Conservation (phyloP, 2,797 vertebrate species). For the Fundulus diaphanus region DNA sequence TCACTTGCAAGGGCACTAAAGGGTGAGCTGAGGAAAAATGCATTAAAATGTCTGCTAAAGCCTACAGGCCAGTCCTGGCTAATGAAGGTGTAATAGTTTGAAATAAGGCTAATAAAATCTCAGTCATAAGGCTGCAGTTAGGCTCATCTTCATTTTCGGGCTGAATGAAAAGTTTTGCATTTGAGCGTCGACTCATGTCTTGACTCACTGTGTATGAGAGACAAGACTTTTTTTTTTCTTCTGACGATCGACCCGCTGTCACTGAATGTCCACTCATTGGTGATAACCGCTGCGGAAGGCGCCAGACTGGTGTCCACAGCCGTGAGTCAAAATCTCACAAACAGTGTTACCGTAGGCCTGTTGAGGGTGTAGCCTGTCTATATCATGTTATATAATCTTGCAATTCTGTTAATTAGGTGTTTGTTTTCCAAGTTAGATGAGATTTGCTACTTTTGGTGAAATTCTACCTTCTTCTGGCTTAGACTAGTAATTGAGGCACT, state of each 20-base stretch:
- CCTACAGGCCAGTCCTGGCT: constrained; percentile 59
- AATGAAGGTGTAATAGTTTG: constrained; percentile 67
- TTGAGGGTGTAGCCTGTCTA: constrained; percentile 13
- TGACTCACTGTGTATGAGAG: constrained; percentile 37
- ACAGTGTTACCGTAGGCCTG: constrained; percentile 41
- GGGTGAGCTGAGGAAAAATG: constrained; percentile 60
- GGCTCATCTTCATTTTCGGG: constrained; percentile 17
- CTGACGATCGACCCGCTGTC: constrained; percentile 20
- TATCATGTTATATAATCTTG: constrained; percentile 28
- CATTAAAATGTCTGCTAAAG: constrained; percentile 71
- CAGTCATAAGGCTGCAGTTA: constrained; percentile 57
- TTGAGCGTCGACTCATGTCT: constrained; percentile 31
- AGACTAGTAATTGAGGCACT: constrained; percentile 38
- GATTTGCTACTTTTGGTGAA: constrained; percentile 38
- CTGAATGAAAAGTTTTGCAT: constrained; percentile 38
- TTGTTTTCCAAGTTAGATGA: constrained; percentile 34
- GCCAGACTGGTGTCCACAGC: constrained; percentile 42
- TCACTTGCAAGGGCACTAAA: constrained; percentile 74
- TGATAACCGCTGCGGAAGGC: constrained; percentile 18
- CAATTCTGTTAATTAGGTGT: constrained; percentile 47
- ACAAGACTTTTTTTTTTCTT: constrained; percentile 37
- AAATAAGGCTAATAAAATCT: constrained; percentile 69
- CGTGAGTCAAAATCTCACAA: constrained; percentile 51
- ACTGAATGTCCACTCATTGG: constrained; percentile 29
- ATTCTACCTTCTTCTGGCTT: constrained; percentile 35